Base-by-base conservation (phyloP, 1,140 invertebrate species). In the Drosophila novamexicana region DNA sequence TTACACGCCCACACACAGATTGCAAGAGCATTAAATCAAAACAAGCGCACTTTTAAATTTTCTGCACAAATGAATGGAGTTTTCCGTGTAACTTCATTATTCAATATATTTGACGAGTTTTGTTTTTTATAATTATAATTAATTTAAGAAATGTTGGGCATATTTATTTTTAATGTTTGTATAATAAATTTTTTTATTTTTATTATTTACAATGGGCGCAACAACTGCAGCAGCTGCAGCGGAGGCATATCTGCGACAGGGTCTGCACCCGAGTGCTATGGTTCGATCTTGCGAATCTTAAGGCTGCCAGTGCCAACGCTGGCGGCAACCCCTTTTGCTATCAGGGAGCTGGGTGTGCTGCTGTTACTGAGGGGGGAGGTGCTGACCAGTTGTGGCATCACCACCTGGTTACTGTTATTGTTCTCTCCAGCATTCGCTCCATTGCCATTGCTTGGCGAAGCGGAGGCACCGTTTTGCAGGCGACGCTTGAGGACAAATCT, bases 221-320 rank as follows among this genome's bases (percentile, higher is more conserved):
- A 82, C 70, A 79, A 47, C 56, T 79, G 75, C 50, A 62, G 61
- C 37, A 75, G 47, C 53, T 79, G 76, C 49, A 70, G 65, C 62
- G 70, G 57, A 14, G 75, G 83, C 67, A 82, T 71, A 29, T 49
- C 73, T 32, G 32, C 59, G 16, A 54, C n/a, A 7, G 66, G 29
- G 40, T 47, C 50, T 14, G 16, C 32, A 61, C 8, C 34, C 57
- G 57, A 59, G 29, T 79, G 71, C 70, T 82, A 77, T 52, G 76
- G 82, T n/a, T 90, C 82, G 29, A 89, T 89, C 66, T 89, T 89
- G 22, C 84, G 85, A 42, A 89, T 89, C 47, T 88, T 88, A 0
- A 89, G 77, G n/a, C 68, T 36, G 1, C 80, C 76, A 9, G 50
- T 61, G 8, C 68, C 47, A 1, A 66, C 79, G 2, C 65, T 75